Evolutionary conservation across 2,797 vertebrate genomes (phyloP).

Genomic region (Lepilemur ruficaudatus): DNA sequence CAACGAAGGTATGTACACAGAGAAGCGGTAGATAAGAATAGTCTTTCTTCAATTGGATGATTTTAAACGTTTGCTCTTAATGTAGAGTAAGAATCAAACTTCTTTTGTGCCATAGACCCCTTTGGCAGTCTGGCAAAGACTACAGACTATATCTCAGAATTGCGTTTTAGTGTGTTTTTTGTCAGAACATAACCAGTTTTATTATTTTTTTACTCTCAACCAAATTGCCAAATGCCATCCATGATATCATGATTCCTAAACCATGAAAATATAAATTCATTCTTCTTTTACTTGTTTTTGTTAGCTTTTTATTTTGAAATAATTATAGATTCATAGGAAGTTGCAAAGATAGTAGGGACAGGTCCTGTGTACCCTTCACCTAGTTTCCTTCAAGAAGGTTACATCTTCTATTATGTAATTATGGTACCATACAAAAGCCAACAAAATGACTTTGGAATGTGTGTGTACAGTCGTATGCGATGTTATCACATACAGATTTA

Average conservation of each 20-base stretch:
- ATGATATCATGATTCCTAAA: background rate
- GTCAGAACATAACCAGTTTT: background rate
- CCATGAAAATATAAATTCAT: background rate
- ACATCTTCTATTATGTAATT: background rate
- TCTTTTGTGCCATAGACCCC: background rate
- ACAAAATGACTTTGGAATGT: background rate
- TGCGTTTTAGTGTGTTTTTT: background rate
- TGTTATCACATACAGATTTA: background rate
- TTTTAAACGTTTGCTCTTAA: conserved; percentile 46
- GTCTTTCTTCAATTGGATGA: background rate
- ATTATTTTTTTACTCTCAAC: background rate
- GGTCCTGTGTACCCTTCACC: background rate
- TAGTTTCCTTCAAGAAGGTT: background rate
- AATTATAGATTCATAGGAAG: background rate
- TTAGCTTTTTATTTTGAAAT: background rate
- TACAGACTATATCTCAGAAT: background rate
- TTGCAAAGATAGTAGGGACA: background rate
- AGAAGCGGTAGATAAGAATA: background rate
- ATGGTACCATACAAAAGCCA: background rate
- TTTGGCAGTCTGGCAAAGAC: background rate
- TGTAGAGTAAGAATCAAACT: background rate
- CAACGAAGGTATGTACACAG: background rate
- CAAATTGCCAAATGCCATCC: background rate
- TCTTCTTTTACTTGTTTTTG: background rate
- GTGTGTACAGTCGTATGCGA: background rate